Conservation (phyloP, 2,888 invertebrate species). For the Mythimna vitellina region DNA sequence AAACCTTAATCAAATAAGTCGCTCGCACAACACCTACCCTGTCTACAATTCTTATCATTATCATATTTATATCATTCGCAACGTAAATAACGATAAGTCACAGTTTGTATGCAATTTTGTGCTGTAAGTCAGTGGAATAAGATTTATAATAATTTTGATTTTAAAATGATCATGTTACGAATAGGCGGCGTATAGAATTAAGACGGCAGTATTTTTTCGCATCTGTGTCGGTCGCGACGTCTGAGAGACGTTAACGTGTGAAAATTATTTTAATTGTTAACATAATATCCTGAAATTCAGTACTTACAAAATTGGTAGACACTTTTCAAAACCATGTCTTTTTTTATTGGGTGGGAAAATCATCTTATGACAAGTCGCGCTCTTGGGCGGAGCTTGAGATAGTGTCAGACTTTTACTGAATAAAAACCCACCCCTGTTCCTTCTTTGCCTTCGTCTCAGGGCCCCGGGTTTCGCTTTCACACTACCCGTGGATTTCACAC, state of each 20-base stretch:
- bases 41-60: slow-evolving; percentile 78
- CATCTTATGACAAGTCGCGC: no score
- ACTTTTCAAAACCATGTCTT: no score
- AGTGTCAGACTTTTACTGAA: no score
- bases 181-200: neutral
- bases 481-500: no score
- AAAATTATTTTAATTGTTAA: neutral
- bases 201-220: slow-evolving; percentile 65
- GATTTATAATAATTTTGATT: slow-evolving; percentile 35
- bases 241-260: slow-evolving; percentile 35
- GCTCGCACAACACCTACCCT: slow-evolving; percentile 34
- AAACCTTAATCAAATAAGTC: slow-evolving; percentile 24
- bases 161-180: slow-evolving; percentile 13
- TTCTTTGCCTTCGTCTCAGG: no score
- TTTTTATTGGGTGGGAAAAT: no score
- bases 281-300: neutral
- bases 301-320: neutral
- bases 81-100: slow-evolving; percentile 81
- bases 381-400: no score
- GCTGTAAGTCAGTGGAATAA: slow-evolving; percentile 62
- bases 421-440: no score
- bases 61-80: slow-evolving; percentile 82
- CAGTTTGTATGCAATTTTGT: slow-evolving; percentile 57
- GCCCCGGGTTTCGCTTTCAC: no score
- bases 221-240: slow-evolving; percentile 67